Percentiles rank a stretch among this genome's conserved stretches.
Evolutionary conservation across 1,140 invertebrate species (phyloP).

Genomic region (Platyscapa corneri): DNA sequence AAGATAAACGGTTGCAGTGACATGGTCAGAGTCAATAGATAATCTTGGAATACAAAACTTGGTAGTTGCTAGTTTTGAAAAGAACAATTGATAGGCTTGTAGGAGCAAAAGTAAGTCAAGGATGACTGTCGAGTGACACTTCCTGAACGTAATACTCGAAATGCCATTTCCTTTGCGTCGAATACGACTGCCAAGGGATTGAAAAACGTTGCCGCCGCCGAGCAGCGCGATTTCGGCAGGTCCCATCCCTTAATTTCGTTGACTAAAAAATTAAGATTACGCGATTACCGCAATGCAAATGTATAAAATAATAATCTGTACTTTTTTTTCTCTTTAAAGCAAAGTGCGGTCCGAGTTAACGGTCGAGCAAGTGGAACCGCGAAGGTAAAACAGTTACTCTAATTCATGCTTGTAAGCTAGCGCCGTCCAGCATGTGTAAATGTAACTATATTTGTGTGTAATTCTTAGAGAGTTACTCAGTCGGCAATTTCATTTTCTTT

Average conservation of each 20-base stretch:
- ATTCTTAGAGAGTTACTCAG: slow-evolving; percentile 36
- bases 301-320: slow-evolving; percentile 51
- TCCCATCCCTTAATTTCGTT: too few species aligned
- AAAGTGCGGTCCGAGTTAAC: slow-evolving; percentile 67
- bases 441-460: slow-evolving; percentile 24
- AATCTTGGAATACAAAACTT: not conserved
- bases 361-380: slow-evolving; percentile 67
- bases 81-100: not conserved
- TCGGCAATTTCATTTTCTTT: slow-evolving; percentile 19
- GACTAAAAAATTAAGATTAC: not conserved
- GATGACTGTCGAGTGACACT: not conserved
- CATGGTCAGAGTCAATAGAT: not conserved
- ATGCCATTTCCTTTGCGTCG: not conserved
- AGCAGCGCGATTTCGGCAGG: too few species aligned
- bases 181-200: too few species aligned
- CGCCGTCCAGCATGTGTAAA: slow-evolving; percentile 31
- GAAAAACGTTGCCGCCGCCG: too few species aligned
- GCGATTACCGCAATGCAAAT: not conserved
- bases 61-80: too few species aligned
- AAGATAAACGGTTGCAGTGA: too few species aligned
- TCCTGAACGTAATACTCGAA: not conserved
- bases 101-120: slow-evolving; percentile 21
- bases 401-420: slow-evolving; percentile 46
- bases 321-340: slow-evolving; percentile 68
- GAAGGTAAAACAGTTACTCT: slow-evolving; percentile 67